phyloP scores from a whole-genome alignment of 2,888 invertebrate species.

The Dyspetes luteomarginatus region DNA sequence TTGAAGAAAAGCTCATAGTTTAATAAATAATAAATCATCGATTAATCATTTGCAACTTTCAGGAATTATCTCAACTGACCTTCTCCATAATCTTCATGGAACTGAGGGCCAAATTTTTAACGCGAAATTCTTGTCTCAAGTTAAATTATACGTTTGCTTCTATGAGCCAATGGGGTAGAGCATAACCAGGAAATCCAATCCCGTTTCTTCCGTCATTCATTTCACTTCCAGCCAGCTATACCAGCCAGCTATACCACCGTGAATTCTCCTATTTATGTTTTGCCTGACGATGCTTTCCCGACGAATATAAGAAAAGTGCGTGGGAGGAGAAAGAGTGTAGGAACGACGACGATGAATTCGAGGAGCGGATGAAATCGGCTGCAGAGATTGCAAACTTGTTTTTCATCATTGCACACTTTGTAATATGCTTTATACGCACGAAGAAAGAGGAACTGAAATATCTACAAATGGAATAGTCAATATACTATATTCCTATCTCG shows the following conservation, averaged over 20 bases:
- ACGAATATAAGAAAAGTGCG: neutral
- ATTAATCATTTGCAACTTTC: neutral
- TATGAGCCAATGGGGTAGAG: constrained; percentile 9
- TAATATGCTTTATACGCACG: neutral
- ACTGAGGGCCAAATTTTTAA: neutral
- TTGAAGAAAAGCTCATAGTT: too few species aligned
- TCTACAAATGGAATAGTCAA: constrained; percentile 32
- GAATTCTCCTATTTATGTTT: constrained; percentile 9
- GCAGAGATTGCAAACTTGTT: constrained; percentile 49
- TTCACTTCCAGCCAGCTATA: constrained; percentile 26
- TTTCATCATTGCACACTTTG: constrained; percentile 13
- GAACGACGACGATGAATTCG: constrained; percentile 10
- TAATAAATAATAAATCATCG: too few species aligned
- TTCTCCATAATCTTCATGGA: too few species aligned
- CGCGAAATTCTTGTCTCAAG: constrained; percentile 18
- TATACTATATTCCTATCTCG: constrained; percentile 27
- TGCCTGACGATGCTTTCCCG: constrained; percentile 10
- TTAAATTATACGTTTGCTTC: constrained; percentile 6
- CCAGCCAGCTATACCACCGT: neutral
- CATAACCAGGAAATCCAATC: constrained; percentile 55
- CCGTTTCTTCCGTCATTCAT: constrained; percentile 51
- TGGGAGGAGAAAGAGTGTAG: neutral
- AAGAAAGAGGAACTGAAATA: constrained; percentile 11
- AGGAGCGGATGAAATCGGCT: constrained; percentile 45
- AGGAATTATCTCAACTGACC: too few species aligned